Conservation (phyloP, 2,888 invertebrate species). For the Bellardia bayeri region DNA sequence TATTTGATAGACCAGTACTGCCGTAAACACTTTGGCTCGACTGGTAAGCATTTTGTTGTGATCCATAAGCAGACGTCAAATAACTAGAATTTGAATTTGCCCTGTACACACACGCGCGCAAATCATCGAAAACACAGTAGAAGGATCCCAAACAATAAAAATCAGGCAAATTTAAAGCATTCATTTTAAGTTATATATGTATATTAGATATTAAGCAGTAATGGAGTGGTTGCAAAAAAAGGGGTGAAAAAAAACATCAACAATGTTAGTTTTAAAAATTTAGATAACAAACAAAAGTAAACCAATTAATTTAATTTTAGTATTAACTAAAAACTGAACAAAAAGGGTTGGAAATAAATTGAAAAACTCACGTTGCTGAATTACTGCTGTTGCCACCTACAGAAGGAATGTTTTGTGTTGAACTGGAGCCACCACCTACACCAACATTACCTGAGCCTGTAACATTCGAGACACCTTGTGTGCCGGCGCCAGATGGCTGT, state of each 20-base stretch:
- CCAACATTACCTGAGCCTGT: slow-evolving; percentile 76
- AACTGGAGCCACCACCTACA: slow-evolving; percentile 78
- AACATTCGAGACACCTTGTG: slow-evolving; percentile 79
- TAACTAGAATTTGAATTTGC: slow-evolving; percentile 84
- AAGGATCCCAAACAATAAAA: slow-evolving; percentile 45
- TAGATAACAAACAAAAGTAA: slow-evolving; percentile 4
- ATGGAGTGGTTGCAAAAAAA: background rate
- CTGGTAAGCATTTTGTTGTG: slow-evolving; percentile 84
- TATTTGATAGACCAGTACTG: slow-evolving; percentile 83
- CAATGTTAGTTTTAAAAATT: slow-evolving; percentile 47
- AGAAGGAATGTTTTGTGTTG: slow-evolving; percentile 84
- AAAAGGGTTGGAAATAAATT: background rate
- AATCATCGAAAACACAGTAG: slow-evolving; percentile 61
- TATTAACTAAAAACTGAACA: slow-evolving; percentile 14
- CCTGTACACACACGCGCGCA: slow-evolving; percentile 76
- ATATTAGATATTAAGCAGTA: slow-evolving; percentile 35
- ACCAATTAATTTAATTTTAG: slow-evolving; percentile 23
- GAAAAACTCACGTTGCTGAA: slow-evolving; percentile 81
- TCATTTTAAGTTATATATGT: slow-evolving; percentile 41
- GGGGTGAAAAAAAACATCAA: slow-evolving; percentile 37
- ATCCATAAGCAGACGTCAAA: slow-evolving; percentile 84
- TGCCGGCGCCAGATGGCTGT: slow-evolving; percentile 76
- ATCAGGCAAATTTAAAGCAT: slow-evolving; percentile 67
- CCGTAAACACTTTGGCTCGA: slow-evolving; percentile 84
- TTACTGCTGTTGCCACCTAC: slow-evolving; percentile 82